Evolutionary conservation across 2,113 vertebrate species (phyloP).

Genomic region (Ovis canadensis): DNA sequence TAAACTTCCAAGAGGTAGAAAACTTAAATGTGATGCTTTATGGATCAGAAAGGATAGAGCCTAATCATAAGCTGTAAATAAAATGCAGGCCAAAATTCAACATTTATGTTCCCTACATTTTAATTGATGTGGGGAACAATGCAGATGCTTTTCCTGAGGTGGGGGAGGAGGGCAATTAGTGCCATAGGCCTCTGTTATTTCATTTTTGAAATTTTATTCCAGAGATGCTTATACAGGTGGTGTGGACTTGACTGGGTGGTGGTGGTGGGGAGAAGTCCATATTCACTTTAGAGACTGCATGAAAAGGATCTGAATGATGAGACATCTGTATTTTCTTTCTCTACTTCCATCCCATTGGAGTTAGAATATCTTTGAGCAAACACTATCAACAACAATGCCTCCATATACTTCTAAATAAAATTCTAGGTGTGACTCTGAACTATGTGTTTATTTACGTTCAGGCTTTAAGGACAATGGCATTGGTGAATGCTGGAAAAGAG

Average conservation of each 20-base stretch:
- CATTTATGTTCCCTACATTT: not conserved
- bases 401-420: not conserved
- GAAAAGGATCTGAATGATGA: not conserved
- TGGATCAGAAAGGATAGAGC: not conserved
- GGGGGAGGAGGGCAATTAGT: not conserved
- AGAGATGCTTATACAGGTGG: not conserved
- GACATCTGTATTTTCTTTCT: not conserved
- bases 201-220: not conserved
- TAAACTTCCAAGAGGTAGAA: not conserved
- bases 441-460: not conserved
- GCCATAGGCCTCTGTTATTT: not conserved
- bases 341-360: not conserved
- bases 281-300: not conserved
- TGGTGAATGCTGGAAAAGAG: not conserved
- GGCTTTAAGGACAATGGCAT: not conserved
- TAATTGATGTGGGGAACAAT: not conserved
- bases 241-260: not conserved
- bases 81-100: not conserved
- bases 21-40: not conserved
- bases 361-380: not conserved
- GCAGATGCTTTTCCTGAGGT: not conserved
- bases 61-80: not conserved
- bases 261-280: not conserved
- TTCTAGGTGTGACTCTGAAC: not conserved
- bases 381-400: not conserved